Percentiles rank a stretch among this genome's conserved stretches.
Evolutionary conservation across 2,113 vertebrate genomes (phyloP).

Genomic region (Mormoops blainvillei): DNA sequence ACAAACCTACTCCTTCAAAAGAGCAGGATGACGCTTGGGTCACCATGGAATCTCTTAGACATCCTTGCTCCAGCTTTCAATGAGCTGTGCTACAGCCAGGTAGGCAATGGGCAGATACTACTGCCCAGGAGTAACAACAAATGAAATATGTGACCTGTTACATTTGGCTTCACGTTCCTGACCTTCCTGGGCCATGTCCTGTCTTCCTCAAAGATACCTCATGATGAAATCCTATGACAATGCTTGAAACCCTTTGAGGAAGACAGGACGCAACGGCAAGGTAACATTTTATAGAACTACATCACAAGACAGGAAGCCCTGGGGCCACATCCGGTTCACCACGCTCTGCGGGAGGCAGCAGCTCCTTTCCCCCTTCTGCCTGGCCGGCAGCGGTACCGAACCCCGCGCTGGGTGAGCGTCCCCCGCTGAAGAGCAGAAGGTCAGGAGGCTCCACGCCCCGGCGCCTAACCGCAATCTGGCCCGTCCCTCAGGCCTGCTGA

Average conservation of each 20-base stretch:
- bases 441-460: neutral
- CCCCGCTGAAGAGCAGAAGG: neutral
- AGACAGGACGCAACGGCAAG: neutral
- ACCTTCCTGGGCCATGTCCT: neutral
- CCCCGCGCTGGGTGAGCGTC: too few relatives aligned
- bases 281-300: neutral
- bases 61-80: neutral
- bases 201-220: neutral
- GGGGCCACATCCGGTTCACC: neutral
- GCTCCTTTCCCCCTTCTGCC: neutral
- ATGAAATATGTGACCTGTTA: neutral
- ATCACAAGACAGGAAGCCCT: neutral
- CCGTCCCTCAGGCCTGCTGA: too few relatives aligned
- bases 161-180: neutral
- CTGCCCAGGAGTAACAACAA: neutral
- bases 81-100: neutral
- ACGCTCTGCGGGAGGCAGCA: neutral
- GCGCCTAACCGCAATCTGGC: neutral
- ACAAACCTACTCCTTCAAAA: neutral
- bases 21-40: neutral
- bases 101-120: neutral
- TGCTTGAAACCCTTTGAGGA: neutral
- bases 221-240: neutral
- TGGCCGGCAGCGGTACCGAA: neutral
- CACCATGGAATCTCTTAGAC: neutral